Evolutionary conservation across 53 echinoderm and acorn worm genomes (phyloP).

Genomic region (Holothuria leucospilota): DNA sequence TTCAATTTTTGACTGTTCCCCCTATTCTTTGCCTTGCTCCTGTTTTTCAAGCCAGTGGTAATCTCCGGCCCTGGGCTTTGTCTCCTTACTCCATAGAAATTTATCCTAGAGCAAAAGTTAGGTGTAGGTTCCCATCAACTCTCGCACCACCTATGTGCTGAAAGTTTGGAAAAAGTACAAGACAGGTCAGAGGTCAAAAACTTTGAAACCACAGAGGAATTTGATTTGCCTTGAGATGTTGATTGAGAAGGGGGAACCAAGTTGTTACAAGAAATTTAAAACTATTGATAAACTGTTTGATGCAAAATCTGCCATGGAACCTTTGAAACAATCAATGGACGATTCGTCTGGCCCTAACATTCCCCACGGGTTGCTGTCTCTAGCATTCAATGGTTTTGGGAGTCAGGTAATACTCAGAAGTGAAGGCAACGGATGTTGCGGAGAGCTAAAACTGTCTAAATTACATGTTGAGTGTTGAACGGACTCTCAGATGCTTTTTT

Average conservation of each 20-base stretch:
- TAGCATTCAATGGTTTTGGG: too few relatives aligned
- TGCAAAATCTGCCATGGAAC: too few relatives aligned
- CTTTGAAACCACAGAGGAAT: slow-evolving; percentile 20
- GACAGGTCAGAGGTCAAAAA: slow-evolving; percentile 16
- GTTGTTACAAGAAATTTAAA: slow-evolving; percentile 36
- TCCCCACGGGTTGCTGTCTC: too few relatives aligned
- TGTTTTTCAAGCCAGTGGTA: slow-evolving; percentile 24
- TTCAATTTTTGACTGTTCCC: neutral
- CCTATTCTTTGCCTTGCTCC: neutral
- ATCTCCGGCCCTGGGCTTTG: neutral
- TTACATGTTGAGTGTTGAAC: too few relatives aligned
- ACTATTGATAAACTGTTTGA: slow-evolving; percentile 13
- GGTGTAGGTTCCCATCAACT: slow-evolving; percentile 17
- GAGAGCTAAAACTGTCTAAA: too few relatives aligned
- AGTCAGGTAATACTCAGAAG: too few relatives aligned
- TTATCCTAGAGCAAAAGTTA: slow-evolving; percentile 20
- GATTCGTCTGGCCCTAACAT: too few relatives aligned
- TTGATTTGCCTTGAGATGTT: slow-evolving; percentile 37
- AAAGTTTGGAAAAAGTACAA: slow-evolving; percentile 13
- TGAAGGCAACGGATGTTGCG: too few relatives aligned
- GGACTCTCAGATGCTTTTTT: too few relatives aligned
- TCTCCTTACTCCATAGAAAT: neutral
- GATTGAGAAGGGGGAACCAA: slow-evolving; percentile 7
- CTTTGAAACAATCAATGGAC: too few relatives aligned
- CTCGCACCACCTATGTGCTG: too few relatives aligned